A percentile compares a stretch with the other conserved stretches of the same genome.
These are phyloP conservation scores for Spea multiplicata DNA, from an alignment of 2,113 vertebrate genomes.

Conservation along the genomic window DNA sequence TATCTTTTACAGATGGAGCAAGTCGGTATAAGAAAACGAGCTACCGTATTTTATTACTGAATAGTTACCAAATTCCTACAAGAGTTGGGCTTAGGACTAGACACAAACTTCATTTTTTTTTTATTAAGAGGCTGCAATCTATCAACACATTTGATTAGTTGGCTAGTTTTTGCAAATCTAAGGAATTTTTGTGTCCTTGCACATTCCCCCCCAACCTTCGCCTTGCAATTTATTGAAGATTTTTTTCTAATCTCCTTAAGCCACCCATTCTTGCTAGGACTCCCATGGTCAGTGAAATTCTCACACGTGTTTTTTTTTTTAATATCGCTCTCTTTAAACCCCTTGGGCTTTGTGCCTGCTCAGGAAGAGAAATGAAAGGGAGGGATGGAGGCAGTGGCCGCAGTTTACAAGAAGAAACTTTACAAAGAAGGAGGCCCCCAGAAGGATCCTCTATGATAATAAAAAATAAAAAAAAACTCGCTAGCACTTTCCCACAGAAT, in stretches of 20 bases:
- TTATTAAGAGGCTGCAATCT: not conserved
- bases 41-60: not conserved
- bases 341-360: not conserved
- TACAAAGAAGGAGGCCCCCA: slow-evolving; percentile 31
- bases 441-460: slow-evolving; percentile 40
- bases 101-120: not conserved
- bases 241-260: slow-evolving; percentile 15
- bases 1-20: not conserved
- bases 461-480: slow-evolving; percentile 24
- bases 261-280: slow-evolving; percentile 1
- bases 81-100: not conserved
- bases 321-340: slow-evolving; percentile 10
- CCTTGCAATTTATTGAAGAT: not conserved
- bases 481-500: slow-evolving; percentile 61
- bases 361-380: not conserved
- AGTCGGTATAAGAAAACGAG: not conserved
- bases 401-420: slow-evolving; percentile 20
- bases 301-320: not conserved
- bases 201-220: not conserved
- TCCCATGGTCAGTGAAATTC: slow-evolving; percentile 3
- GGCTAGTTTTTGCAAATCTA: slow-evolving; percentile 49
- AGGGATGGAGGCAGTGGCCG: not conserved
- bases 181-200: slow-evolving; percentile 71
- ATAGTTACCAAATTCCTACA: not conserved
- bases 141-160: slow-evolving; percentile 6